Conservation (phyloP, 2,888 invertebrate species). For the Drosophila macrospina region DNA sequence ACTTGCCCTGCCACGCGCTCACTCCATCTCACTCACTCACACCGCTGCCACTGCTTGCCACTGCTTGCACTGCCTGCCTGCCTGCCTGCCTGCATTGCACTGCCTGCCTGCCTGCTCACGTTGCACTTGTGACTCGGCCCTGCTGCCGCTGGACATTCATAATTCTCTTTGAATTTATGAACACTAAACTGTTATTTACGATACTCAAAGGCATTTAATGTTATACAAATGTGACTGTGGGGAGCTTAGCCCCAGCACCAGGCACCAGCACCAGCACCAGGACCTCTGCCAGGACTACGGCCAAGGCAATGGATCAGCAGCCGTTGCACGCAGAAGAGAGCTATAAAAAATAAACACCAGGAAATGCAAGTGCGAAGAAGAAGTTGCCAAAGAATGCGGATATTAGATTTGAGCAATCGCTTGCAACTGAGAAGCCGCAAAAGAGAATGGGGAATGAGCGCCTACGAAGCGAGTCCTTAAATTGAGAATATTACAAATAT, state of each 20-base stretch:
- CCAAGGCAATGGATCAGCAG: slow-evolving; percentile 8
- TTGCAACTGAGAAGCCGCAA: neutral
- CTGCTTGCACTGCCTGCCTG: neutral
- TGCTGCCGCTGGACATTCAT: slow-evolving; percentile 74
- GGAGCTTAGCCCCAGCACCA: slow-evolving; percentile 40
- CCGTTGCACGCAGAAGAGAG: slow-evolving; percentile 12
- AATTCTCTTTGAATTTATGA: slow-evolving; percentile 83
- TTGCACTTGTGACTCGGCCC: slow-evolving; percentile 48
- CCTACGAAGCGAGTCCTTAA: neutral
- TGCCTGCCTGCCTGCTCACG: slow-evolving; percentile 27
- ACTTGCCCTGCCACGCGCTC: slow-evolving; percentile 41
- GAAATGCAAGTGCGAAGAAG: slow-evolving; percentile 47
- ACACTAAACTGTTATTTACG: slow-evolving; percentile 84
- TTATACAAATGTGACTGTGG: slow-evolving; percentile 74
- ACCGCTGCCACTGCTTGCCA: too few relatives aligned
- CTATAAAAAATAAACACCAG: slow-evolving; percentile 51
- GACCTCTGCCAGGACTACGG: neutral
- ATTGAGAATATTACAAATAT: too few relatives aligned
- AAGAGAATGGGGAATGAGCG: neutral
- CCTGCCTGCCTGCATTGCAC: neutral
- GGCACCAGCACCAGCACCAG: slow-evolving; percentile 2
- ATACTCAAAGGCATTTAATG: slow-evolving; percentile 82
- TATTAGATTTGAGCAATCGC: slow-evolving; percentile 35
- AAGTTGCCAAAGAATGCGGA: slow-evolving; percentile 22
- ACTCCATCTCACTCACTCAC: neutral